These are phyloP conservation scores for Myotis pilosus DNA, from an alignment of 2,797 vertebrate species.

Conservation along the genomic window DNA sequence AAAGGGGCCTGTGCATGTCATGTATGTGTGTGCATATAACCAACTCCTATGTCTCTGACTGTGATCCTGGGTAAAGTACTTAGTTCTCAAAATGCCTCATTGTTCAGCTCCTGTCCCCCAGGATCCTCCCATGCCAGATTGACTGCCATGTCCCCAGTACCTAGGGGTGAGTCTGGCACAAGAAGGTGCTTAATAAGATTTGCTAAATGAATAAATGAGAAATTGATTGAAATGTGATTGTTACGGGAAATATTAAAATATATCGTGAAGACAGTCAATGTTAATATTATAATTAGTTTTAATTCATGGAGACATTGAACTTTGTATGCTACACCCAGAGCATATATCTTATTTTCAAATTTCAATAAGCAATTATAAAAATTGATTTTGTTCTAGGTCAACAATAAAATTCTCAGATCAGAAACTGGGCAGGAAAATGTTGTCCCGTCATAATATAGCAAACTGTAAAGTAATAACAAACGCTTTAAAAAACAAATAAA, in stretches of 20 bases:
- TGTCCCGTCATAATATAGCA: background rate
- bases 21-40: too few species aligned
- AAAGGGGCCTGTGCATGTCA: background rate
- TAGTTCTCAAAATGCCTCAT: background rate
- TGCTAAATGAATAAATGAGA: background rate
- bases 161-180: background rate
- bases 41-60: background rate
- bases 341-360: slow-evolving; percentile 10
- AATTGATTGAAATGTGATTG: background rate
- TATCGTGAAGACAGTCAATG: background rate
- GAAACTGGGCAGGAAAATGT: slow-evolving; percentile 50
- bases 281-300: background rate
- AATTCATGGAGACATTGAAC: background rate
- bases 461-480: slow-evolving; percentile 53
- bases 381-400: slow-evolving; percentile 2
- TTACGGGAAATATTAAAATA: background rate
- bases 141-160: background rate
- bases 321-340: background rate
- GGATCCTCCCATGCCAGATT: background rate
- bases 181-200: background rate
- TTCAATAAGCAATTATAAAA: slow-evolving; percentile 28
- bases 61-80: background rate
- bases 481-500: slow-evolving; percentile 35
- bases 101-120: background rate
- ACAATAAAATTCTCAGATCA: slow-evolving; percentile 44